Percentiles rank a stretch among this genome's conserved stretches.
Evolutionary conservation across 2,888 invertebrate genomes (phyloP).

Genomic region (Dorcus parallelipipedus): DNA sequence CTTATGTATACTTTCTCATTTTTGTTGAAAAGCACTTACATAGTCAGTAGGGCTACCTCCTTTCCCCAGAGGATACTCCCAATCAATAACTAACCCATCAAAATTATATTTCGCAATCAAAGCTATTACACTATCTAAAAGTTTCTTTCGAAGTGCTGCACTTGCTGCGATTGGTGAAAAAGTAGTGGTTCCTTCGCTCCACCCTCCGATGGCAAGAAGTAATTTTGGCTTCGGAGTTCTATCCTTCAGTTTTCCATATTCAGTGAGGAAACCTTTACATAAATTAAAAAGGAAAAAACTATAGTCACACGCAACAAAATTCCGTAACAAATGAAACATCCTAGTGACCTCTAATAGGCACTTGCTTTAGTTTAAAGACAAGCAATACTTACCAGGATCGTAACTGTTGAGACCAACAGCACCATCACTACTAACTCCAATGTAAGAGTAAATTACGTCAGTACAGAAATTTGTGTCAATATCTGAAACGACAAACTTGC

Average conservation of each 20-base stretch:
- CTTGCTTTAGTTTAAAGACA: too few relatives aligned
- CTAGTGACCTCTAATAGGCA: too few relatives aligned
- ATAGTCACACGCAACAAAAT: too few relatives aligned
- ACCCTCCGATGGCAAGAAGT: conserved; percentile 60
- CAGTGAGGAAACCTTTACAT: too few relatives aligned
- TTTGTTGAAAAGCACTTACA: conserved; percentile 17
- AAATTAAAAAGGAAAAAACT: too few relatives aligned
- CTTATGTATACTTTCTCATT: too few relatives aligned
- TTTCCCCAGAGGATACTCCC: conserved; percentile 65
- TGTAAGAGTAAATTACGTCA: conserved; percentile 70
- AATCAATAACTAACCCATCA: conserved; percentile 69
- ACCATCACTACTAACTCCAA: conserved; percentile 56
- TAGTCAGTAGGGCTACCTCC: conserved; percentile 41
- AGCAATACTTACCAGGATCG: too few relatives aligned
- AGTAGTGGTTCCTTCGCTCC: conserved; percentile 44
- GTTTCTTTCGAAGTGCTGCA: conserved; percentile 49
- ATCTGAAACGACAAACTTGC: conserved; percentile 62
- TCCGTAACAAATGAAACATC: too few relatives aligned
- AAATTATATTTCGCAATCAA: conserved; percentile 58
- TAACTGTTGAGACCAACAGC: conserved; percentile 17
- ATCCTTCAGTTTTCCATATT: not conserved
- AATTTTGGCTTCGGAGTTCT: not conserved
- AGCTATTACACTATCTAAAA: conserved; percentile 55
- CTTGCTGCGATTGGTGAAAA: conserved; percentile 48
- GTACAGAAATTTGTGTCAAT: conserved; percentile 69